These are phyloP conservation scores for Tetramorium alpestre DNA, from an alignment of 1,140 invertebrate genomes.

Conservation along the genomic window DNA sequence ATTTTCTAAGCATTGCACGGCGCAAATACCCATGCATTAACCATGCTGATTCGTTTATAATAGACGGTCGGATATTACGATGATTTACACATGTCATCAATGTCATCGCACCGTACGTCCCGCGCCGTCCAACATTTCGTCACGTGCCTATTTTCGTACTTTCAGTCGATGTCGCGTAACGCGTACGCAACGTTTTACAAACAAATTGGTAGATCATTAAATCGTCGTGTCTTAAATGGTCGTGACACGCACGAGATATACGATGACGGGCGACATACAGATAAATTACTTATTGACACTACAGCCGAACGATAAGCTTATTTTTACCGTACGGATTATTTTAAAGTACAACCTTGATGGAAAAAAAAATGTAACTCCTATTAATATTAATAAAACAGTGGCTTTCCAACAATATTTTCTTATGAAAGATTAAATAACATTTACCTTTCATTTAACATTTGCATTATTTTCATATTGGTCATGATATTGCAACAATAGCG, in stretches of 20 bases:
- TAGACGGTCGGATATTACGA: conserved; percentile 13
- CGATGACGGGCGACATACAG: background rate
- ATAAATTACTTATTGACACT: conserved; percentile 40
- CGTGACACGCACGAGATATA: conserved; percentile 23
- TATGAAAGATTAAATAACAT: background rate
- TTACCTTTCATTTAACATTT: background rate
- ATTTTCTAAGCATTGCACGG: conserved; percentile 6
- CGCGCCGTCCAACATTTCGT: conserved; percentile 22
- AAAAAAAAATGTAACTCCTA: background rate
- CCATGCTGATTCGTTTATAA: conserved; percentile 55
- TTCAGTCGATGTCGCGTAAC: background rate
- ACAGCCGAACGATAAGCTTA: background rate
- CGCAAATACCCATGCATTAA: conserved; percentile 32
- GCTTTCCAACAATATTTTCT: background rate
- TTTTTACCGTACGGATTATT: conserved; percentile 24
- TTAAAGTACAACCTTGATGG: background rate
- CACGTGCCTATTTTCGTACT: conserved; percentile 5
- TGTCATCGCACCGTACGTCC: background rate
- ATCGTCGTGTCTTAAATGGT: conserved; percentile 30
- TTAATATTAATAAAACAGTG: background rate
- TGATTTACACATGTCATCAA: conserved; percentile 41
- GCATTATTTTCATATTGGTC: background rate
- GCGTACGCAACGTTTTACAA: background rate
- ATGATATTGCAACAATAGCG: background rate
- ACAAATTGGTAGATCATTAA: conserved; percentile 5